Conservation (phyloP, 2,888 invertebrate genomes). For the Diaperis boleti region DNA sequence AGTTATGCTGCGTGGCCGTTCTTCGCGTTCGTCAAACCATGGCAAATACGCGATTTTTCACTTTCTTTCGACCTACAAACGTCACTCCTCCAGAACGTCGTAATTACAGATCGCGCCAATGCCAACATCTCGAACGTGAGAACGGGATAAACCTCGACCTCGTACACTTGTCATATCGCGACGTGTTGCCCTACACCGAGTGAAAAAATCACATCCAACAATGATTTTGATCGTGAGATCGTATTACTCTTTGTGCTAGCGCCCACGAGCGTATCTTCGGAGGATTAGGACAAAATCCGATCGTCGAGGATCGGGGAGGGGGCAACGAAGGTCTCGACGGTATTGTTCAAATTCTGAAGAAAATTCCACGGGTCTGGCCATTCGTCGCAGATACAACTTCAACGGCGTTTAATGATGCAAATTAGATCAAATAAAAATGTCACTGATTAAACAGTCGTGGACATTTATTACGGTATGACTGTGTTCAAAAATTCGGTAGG, state of each 20-base stretch:
- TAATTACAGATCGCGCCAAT: neutral
- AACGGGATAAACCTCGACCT: slow-evolving; percentile 5
- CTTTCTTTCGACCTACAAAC: neutral
- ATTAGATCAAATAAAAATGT: no score
- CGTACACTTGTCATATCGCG: slow-evolving; percentile 3
- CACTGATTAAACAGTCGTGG: no score
- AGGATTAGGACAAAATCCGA: slow-evolving; percentile 4
- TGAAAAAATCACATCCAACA: neutral
- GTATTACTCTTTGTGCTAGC: slow-evolving; percentile 8
- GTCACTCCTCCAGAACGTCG: neutral
- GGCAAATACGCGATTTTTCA: neutral
- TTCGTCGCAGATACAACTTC: neutral
- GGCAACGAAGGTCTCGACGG: neutral
- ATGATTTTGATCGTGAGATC: slow-evolving; percentile 8
- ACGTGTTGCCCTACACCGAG: slow-evolving; percentile 1
- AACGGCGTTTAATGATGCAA: no score
- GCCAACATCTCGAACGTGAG: slow-evolving; percentile 1
- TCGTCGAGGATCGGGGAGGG: neutral
- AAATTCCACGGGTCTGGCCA: neutral
- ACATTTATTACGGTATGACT: no score
- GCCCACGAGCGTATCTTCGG: slow-evolving; percentile 9
- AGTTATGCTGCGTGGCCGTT: no score
- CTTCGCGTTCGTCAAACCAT: no score
- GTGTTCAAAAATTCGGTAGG: no score
- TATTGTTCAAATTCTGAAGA: neutral